Conservation (phyloP, 1,140 invertebrate species). For the Musca vetustissima region DNA sequence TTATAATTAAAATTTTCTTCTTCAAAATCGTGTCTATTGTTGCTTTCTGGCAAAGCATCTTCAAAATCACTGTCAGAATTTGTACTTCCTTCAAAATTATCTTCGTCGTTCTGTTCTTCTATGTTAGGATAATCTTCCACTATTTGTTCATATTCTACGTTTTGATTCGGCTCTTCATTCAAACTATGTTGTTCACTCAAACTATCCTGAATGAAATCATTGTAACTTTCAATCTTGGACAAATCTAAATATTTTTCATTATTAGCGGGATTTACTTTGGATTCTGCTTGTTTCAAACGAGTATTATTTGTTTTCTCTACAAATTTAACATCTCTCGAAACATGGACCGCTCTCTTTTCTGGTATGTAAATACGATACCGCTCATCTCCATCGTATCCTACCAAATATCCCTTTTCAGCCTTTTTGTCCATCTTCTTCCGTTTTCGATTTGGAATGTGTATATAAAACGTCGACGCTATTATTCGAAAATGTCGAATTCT, state of each 20-base stretch:
- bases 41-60: not conserved
- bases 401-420: conserved; percentile 36
- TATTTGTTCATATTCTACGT: not conserved
- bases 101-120: too few relatives aligned
- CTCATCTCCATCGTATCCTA: conserved; percentile 27
- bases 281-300: not conserved
- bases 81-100: not conserved
- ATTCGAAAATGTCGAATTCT: conserved; percentile 18
- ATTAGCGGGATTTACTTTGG: not conserved
- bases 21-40: not conserved
- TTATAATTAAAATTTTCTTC: not conserved
- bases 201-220: too few relatives aligned
- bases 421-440: conserved; percentile 40
- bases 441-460: conserved; percentile 33
- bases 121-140: not conserved
- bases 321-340: conserved; percentile 19
- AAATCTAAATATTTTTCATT: not conserved
- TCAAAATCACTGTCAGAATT: not conserved
- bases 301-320: not conserved
- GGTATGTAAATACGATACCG: conserved; percentile 10
- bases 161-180: not conserved
- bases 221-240: not conserved
- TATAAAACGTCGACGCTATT: conserved; percentile 29
- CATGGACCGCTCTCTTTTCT: not conserved
- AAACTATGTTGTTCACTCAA: not conserved